Evolutionary conservation across 2,113 vertebrate genomes (phyloP).

Genomic region (Dromaius novaehollandiae): DNA sequence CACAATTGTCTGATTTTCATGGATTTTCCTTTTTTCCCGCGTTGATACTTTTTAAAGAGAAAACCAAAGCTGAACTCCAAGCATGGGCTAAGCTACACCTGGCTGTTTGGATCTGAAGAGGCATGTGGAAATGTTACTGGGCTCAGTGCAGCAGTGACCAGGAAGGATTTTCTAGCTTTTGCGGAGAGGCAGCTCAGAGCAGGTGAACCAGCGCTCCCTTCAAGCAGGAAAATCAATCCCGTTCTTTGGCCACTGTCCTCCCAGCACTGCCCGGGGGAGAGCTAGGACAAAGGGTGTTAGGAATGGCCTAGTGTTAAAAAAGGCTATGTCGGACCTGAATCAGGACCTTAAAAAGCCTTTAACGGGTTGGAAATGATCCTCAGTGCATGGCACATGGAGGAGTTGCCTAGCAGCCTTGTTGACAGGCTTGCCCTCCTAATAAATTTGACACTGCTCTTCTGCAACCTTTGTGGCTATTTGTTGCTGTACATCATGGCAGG

Average conservation of each 20-base stretch:
- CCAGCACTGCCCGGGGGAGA: not conserved
- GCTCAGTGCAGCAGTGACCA: not conserved
- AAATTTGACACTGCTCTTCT: constrained; percentile 16
- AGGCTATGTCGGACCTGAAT: not conserved
- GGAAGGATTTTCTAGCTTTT: not conserved
- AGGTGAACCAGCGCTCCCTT: not conserved
- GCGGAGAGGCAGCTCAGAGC: not conserved
- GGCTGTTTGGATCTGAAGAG: not conserved
- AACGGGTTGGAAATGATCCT: constrained; percentile 48
- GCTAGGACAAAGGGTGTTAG: not conserved
- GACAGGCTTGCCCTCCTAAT: not conserved
- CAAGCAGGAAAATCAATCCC: not conserved
- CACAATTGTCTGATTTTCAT: no score
- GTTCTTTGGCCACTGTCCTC: not conserved
- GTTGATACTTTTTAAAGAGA: not conserved
- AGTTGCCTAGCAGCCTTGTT: not conserved
- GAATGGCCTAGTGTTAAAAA: not conserved
- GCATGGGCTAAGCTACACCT: not conserved
- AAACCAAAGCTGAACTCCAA: not conserved
- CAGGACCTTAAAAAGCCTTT: constrained; percentile 6
- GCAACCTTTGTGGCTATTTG: not conserved
- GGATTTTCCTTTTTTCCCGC: no score
- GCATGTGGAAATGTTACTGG: rapidly evolving
- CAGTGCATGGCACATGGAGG: constrained; percentile 11
- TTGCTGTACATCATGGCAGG: not conserved